A percentile compares a stretch with the other conserved stretches of the same genome.
phyloP scores from a whole-genome alignment of 1,140 invertebrate species.

The Solenopsis fugax region DNA sequence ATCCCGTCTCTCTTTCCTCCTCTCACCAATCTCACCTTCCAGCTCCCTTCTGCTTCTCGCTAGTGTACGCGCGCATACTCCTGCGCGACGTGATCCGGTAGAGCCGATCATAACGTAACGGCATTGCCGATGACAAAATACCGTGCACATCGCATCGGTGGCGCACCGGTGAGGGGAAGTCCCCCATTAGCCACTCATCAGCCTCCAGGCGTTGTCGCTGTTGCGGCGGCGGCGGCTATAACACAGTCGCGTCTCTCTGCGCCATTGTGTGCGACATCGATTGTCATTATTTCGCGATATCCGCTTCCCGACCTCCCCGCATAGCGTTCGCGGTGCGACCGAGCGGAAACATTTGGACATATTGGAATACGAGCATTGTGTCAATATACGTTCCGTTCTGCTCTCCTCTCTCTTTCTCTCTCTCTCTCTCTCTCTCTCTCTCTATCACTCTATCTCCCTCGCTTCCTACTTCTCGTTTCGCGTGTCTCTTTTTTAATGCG shows the following conservation, averaged over 20 bases:
- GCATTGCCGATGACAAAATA: constrained; percentile 82
- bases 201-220: constrained; percentile 82
- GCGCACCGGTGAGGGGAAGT: constrained; percentile 73
- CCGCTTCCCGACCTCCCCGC: constrained; percentile 76
- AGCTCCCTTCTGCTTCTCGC: constrained; percentile 50
- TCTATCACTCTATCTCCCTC: constrained; percentile 35
- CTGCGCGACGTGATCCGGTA: constrained; percentile 52
- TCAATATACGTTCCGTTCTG: constrained; percentile 59
- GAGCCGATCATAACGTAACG: constrained; percentile 82
- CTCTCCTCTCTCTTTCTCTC: constrained; percentile 6
- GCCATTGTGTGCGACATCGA: constrained; percentile 79
- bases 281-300: constrained; percentile 86
- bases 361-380: constrained; percentile 81
- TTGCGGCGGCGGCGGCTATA: constrained; percentile 64
- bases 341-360: constrained; percentile 84
- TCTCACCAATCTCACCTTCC: constrained; percentile 27
- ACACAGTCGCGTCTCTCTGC: constrained; percentile 56
- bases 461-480: constrained; percentile 36
- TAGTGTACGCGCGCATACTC: background rate
- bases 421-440: constrained; percentile 42
- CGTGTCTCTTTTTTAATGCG: constrained; percentile 72
- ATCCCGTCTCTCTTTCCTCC: constrained; percentile 34
- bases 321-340: constrained; percentile 77
- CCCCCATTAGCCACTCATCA: constrained; percentile 85
- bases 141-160: constrained; percentile 55